Evolutionary conservation across 2,888 invertebrate genomes (phyloP), one percentile per base, ranked within the genome.

Genomic region (Ligdia adustata): DNA sequence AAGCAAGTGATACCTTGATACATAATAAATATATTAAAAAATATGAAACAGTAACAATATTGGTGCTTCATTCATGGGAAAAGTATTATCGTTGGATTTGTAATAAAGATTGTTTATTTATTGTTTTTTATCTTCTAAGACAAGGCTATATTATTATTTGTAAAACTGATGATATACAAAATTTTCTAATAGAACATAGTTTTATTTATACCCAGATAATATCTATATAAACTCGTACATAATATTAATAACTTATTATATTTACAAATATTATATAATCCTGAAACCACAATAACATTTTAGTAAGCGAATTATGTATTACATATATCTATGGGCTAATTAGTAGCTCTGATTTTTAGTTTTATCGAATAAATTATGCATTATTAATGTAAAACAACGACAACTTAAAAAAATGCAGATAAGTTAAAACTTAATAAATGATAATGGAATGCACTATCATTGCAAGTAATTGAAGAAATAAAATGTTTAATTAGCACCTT

Each of bases 141-240:
- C 69, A 76, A 76, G 70, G 70, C 72, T 83, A 76, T 79, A 79
- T 80, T 79, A 79, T 81, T n/a, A n/a, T n/a, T n/a, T 84, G 79
- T 83, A 77, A 83, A 83, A 79, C 76, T 79, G 73, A 75, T 72
- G 67, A 82, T 77, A 82, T 79, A 88, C 85, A 82, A 87, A 83
- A 84, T 84, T 86, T 88, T 87, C 75, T 85, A 86, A 82, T 83
- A 74, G 46, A 66, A 39, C 46, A 37, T 71, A 45, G 73, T 81
- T 82, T 82, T 72, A 79, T 80, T 82, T 72, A 13, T 41, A 55
- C 22, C 37, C 31, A 12, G 1, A 34, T 20, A 22, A 7, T 11
- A 32, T 2, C n/a, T 26, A 5, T 20, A 16, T 9, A 4, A 14
- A n/a, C 6, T 9, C 29, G 14, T 44, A 22, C 33, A 48, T 24